Evolutionary conservation across 92 coral and sea anemone genomes (phyloP).

Genomic region (Palythoa caribaeorum): DNA sequence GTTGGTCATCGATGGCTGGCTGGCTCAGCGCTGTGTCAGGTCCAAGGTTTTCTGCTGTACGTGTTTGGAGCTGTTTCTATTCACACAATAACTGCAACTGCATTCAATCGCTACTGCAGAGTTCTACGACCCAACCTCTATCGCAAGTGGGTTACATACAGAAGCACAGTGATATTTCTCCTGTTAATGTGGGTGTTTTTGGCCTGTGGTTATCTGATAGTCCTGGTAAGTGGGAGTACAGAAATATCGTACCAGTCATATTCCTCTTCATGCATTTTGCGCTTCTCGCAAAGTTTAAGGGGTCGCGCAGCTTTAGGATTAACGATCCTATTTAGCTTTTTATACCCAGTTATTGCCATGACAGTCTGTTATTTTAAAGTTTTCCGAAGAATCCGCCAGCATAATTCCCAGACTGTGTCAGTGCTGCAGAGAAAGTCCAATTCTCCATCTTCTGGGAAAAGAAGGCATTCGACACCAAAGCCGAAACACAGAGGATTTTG

Average conservation of each 20-base stretch:
- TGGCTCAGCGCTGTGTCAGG: not conserved
- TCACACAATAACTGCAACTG: conserved; percentile 27
- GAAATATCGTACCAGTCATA: not conserved
- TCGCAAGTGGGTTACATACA: conserved; percentile 38
- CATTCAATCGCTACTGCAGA: conserved; percentile 29
- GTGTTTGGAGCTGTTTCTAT: conserved; percentile 25
- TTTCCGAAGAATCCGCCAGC: conserved; percentile 20
- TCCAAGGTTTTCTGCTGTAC: conserved; percentile 31
- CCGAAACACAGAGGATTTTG: not conserved
- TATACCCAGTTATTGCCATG: conserved; percentile 17
- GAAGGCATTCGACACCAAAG: not conserved
- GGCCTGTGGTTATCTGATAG: not conserved
- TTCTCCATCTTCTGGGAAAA: not conserved
- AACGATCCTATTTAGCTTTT: conserved; percentile 20
- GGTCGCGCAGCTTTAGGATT: conserved; percentile 27
- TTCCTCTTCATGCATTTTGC: conserved; percentile 11
- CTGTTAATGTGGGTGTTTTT: conserved; percentile 23
- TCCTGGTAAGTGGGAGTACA: not conserved
- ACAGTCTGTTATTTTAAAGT: conserved; percentile 27
- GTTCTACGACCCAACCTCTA: conserved; percentile 14
- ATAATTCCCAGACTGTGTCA: not conserved
- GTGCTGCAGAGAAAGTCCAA: not conserved
- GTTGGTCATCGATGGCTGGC: too few relatives aligned
- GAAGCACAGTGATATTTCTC: conserved; percentile 4
- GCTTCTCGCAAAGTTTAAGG: not conserved